phyloP scores from a whole-genome alignment of 2,113 vertebrate species.

The Xenus cinereus region DNA sequence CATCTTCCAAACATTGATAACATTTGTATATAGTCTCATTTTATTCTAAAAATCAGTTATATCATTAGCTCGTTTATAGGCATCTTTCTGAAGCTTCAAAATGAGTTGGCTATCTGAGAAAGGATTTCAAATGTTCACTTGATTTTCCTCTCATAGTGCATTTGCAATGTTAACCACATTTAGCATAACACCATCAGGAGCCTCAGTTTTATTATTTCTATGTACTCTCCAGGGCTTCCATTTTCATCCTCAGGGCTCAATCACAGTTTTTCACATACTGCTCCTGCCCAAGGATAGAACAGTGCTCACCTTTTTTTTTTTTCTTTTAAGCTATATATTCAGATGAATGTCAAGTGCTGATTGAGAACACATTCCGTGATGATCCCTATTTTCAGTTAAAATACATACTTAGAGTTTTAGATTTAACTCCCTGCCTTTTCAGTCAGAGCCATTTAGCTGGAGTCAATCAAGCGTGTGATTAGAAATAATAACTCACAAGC shows the following conservation, averaged over 20 bases:
- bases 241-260: conserved; percentile 58
- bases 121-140: conserved; percentile 38
- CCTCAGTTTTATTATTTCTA: conserved; percentile 42
- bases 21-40: background rate
- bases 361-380: conserved; percentile 60
- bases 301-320: conserved; percentile 15
- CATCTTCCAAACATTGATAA: background rate
- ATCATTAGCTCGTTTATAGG: background rate
- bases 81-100: conserved; percentile 22
- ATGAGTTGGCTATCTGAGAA: conserved; percentile 19
- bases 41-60: background rate
- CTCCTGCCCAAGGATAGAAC: conserved; percentile 31
- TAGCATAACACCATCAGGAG: background rate
- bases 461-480: conserved; percentile 76
- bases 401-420: conserved; percentile 65
- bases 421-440: conserved; percentile 72
- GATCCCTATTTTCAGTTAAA: conserved; percentile 73
- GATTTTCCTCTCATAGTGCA: conserved; percentile 1
- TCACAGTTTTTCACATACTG: conserved; percentile 28
- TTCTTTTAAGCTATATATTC: conserved; percentile 41
- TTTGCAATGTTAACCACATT: conserved; percentile 25
- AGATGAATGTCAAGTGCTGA: conserved; percentile 54
- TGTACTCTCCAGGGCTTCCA: conserved; percentile 36
- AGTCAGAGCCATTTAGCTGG: conserved; percentile 68
- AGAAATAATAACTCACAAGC: conserved; percentile 76